Evolutionary conservation across 2,113 vertebrate genomes (phyloP).

Genomic region (Pollachius pollachius): DNA sequence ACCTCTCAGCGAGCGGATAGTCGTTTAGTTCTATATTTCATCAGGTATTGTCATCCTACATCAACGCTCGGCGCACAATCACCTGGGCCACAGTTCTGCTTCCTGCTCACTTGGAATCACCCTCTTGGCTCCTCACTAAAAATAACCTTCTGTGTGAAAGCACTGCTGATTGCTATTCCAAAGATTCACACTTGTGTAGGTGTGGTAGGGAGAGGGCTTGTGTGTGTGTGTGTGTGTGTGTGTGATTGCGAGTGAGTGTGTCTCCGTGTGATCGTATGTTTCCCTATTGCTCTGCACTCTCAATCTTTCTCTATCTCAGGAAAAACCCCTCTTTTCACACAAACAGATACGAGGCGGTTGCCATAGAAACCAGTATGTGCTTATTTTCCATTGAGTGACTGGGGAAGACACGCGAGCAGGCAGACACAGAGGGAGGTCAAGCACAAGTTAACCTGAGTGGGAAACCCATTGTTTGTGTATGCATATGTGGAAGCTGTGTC

Average conservation of each 20-base stretch:
- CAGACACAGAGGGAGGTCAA: background rate
- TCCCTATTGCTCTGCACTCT: slow-evolving; percentile 27
- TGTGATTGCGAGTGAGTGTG: slow-evolving; percentile 41
- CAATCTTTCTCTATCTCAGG: slow-evolving; percentile 28
- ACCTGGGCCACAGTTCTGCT: no score
- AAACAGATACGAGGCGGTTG: slow-evolving; percentile 42
- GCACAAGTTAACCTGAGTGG: slow-evolving; percentile 41
- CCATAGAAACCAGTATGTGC: slow-evolving; percentile 60
- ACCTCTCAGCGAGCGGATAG: no score
- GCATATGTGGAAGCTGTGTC: background rate
- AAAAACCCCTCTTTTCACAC: slow-evolving; percentile 52
- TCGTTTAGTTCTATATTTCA: no score
- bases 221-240: background rate
- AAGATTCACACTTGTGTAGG: background rate
- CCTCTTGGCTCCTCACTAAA: no score
- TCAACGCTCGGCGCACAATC: no score
- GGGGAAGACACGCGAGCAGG: slow-evolving; percentile 7
- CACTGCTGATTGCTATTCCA: no score
- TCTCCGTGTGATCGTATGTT: slow-evolving; percentile 8
- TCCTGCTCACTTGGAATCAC: no score
- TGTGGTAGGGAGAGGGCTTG: background rate
- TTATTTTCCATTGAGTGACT: slow-evolving; percentile 32
- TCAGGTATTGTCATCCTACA: no score
- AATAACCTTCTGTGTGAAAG: no score
- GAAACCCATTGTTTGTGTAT: slow-evolving; percentile 23